Evolutionary conservation across 2,797 vertebrate species (phyloP).

Genomic region (Taeniopygia guttata): DNA sequence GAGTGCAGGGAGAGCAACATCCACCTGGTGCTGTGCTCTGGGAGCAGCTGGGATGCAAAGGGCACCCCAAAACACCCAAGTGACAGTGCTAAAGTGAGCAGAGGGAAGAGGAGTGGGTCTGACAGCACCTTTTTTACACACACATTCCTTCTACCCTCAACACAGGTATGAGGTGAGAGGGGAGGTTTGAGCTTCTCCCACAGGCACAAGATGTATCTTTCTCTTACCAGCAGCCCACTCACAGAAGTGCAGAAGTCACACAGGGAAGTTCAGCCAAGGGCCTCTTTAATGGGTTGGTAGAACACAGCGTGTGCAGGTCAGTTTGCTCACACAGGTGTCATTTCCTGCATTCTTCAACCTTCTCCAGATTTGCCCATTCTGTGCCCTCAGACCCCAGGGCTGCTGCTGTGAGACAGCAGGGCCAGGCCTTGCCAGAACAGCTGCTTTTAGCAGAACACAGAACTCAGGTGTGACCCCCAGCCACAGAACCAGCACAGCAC

Average conservation of each 20-base stretch:
- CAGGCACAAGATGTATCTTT: neutral
- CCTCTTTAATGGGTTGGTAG: constrained; percentile 33
- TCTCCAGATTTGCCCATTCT: neutral
- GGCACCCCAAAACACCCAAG: neutral
- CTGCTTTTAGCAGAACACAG: neutral
- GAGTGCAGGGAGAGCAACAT: neutral
- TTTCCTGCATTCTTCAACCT: neutral
- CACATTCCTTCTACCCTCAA: too few species aligned
- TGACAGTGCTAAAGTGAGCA: neutral
- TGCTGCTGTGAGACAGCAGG: neutral
- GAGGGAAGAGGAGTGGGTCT: neutral
- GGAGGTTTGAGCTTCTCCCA: neutral
- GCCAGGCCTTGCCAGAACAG: neutral
- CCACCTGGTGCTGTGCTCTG: neutral
- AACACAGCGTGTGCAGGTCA: neutral
- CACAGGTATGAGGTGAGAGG: rapidly evolving
- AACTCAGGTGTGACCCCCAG: neutral
- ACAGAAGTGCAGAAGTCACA: neutral
- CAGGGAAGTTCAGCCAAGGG: neutral
- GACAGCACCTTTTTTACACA: neutral
- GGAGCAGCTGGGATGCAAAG: neutral
- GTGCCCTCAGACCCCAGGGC: neutral
- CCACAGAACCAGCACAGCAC: neutral
- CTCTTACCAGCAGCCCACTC: neutral
- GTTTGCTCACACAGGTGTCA: neutral